phyloP scores from a whole-genome alignment of 2,113 vertebrate species.

The Lepidothrix coronata region DNA sequence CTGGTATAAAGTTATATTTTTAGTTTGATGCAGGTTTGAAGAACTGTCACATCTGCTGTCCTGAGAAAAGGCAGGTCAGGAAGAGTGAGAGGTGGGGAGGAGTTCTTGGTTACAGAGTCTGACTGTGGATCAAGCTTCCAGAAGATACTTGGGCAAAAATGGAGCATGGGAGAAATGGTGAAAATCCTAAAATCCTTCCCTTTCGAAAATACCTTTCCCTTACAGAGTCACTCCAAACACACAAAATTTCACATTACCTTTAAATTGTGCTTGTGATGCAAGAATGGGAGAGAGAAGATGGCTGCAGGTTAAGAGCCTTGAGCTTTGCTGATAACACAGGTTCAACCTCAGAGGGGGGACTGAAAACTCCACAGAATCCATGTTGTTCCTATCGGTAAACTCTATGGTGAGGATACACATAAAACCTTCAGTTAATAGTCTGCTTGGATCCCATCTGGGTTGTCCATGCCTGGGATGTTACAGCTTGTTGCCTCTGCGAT shows the following conservation, averaged over 20 bases:
- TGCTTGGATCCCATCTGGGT: neutral
- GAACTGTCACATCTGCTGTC: neutral
- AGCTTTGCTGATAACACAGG: neutral
- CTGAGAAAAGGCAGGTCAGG: neutral
- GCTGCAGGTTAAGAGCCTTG: neutral
- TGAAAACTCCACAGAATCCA: neutral
- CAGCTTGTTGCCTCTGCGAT: neutral
- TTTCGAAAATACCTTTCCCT: neutral
- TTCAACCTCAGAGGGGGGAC: accelerated
- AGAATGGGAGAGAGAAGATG: neutral
- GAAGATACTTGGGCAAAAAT: neutral
- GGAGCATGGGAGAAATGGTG: neutral
- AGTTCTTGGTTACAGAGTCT: neutral
- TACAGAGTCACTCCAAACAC: neutral
- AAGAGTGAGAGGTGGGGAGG: neutral
- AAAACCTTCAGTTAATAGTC: neutral
- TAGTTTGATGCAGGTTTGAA: neutral
- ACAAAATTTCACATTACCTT: neutral
- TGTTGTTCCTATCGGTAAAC: neutral
- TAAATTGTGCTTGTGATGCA: neutral
- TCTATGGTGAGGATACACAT: neutral
- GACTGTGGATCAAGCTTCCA: neutral
- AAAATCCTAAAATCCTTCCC: neutral
- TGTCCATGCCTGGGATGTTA: neutral
- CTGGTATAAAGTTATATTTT: no score